phyloP scores from a whole-genome alignment of 2,113 vertebrate genomes.

The Phrynosoma platyrhinos region DNA sequence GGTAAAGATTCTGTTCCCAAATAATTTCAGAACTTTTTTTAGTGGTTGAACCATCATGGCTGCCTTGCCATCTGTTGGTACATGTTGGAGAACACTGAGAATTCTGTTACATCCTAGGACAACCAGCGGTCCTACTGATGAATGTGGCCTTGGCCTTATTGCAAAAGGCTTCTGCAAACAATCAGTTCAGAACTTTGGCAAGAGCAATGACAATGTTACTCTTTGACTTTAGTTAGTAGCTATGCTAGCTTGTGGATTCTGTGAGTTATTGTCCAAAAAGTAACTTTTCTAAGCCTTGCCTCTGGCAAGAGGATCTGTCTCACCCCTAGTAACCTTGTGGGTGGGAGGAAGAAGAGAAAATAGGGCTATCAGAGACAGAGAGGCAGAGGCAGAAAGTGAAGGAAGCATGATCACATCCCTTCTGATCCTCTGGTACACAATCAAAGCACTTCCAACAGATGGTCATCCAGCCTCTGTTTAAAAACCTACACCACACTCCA shows the following conservation, averaged over 20 bases:
- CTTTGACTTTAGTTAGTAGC: neutral
- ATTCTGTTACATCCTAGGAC: neutral
- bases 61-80: conserved; percentile 13
- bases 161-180: neutral
- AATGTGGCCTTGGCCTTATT: neutral
- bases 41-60: neutral
- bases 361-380: neutral
- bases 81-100: neutral
- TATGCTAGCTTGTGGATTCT: neutral
- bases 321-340: neutral
- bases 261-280: neutral
- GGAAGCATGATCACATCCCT: neutral
- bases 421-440: too few relatives aligned
- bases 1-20: neutral
- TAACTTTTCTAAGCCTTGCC: neutral
- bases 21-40: neutral
- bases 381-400: neutral
- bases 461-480: too few relatives aligned
- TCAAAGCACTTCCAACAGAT: too few relatives aligned
- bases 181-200: neutral
- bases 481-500: too few relatives aligned
- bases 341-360: neutral
- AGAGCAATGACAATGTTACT: neutral
- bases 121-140: neutral
- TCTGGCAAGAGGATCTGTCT: neutral